Conservation (phyloP, 1,140 invertebrate genomes). For the Carposina sasakii region DNA sequence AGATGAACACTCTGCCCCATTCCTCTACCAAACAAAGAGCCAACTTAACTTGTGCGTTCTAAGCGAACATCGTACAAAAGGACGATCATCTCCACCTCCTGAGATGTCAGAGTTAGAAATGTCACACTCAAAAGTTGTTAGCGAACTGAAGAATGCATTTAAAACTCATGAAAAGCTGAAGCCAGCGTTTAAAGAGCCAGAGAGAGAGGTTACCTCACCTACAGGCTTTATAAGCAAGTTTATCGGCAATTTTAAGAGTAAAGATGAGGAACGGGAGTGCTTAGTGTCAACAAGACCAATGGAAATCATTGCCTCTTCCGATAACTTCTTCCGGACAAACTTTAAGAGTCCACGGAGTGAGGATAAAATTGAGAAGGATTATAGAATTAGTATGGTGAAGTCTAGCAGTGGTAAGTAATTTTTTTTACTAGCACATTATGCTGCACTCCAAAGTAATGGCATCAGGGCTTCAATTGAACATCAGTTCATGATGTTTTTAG, state of each 20-base stretch:
- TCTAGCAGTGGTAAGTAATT: conserved; percentile 53
- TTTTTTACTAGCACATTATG: background rate
- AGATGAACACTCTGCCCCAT: conserved; percentile 86
- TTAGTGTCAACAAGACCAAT: conserved; percentile 41
- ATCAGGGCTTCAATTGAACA: too few species aligned
- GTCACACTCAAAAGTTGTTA: conserved; percentile 66
- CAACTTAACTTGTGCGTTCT: conserved; percentile 80
- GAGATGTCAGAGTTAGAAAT: conserved; percentile 56
- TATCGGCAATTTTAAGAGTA: conserved; percentile 43
- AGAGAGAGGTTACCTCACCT: conserved; percentile 42
- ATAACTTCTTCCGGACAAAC: conserved; percentile 67
- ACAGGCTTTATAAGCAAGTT: conserved; percentile 62
- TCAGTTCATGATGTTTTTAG: too few species aligned
- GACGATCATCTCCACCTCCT: conserved; percentile 43
- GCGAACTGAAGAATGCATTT: conserved; percentile 64
- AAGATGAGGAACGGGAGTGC: conserved; percentile 35
- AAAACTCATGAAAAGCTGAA: conserved; percentile 60
- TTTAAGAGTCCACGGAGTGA: conserved; percentile 57
- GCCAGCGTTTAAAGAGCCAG: conserved; percentile 38
- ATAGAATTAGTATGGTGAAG: conserved; percentile 55
- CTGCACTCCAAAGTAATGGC: too few species aligned
- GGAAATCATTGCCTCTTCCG: conserved; percentile 64
- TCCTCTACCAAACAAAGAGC: conserved; percentile 84
- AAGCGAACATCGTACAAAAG: conserved; percentile 39
- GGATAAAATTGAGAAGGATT: conserved; percentile 50